Conservation (phyloP, 2,888 invertebrate species). For the Phyllotreta cruciferae region DNA sequence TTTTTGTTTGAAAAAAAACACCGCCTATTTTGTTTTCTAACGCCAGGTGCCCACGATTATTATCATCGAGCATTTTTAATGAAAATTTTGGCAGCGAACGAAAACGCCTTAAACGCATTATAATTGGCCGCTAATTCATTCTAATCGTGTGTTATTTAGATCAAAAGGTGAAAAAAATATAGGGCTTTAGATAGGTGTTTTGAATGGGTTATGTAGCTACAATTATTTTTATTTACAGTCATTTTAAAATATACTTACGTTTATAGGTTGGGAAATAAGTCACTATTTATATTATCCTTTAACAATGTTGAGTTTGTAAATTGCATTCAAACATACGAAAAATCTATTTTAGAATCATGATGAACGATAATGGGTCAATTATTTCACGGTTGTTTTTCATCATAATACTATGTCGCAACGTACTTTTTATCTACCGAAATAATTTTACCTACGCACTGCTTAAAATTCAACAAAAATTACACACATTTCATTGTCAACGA, state of each 20-base stretch:
- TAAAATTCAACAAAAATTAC: constrained; percentile 4
- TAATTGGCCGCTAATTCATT: constrained; percentile 22
- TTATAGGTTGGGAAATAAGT: too few species aligned
- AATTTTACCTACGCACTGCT: constrained; percentile 8
- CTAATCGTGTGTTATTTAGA: constrained; percentile 2
- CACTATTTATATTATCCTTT: too few species aligned
- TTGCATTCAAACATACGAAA: too few species aligned
- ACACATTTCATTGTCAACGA: constrained; percentile 11
- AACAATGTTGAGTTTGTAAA: too few species aligned
- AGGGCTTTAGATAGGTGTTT: too few species aligned
- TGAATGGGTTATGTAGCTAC: too few species aligned
- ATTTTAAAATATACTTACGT: too few species aligned
- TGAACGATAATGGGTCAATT: constrained; percentile 6
- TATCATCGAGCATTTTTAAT: constrained; percentile 25
- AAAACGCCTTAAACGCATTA: constrained; percentile 32
- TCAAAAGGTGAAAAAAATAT: not conserved
- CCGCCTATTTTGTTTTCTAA: constrained; percentile 25
- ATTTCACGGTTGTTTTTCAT: constrained; percentile 1
- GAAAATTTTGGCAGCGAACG: constrained; percentile 27
- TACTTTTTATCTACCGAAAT: not conserved
- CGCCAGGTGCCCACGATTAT: constrained; percentile 29
- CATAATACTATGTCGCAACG: not conserved
- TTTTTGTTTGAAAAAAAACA: not conserved
- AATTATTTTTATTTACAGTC: too few species aligned
- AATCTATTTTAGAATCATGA: too few species aligned